Evolutionary conservation across 2,113 vertebrate genomes (phyloP), one percentile per base, ranked within the genome.

Genomic region (Alces alces): DNA sequence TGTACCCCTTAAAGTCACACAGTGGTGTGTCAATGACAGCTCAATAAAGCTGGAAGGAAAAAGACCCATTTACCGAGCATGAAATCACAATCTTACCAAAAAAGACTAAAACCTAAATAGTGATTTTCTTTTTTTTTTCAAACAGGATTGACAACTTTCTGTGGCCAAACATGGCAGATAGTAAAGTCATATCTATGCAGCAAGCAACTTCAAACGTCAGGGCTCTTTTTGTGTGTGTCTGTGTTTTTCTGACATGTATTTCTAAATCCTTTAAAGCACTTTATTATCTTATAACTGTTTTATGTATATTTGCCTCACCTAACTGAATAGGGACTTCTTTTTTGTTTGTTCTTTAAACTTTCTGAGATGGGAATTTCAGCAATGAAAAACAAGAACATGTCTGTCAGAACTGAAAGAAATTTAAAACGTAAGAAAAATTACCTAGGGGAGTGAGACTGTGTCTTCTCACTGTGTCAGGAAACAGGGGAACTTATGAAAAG

Each of bases 341-440:
- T 76, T 58, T 47, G 6, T 50, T 92, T 84, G 76, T 57, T 84
- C 47, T 96, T 57, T 89, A 61, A 84, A 19, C 5, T 52, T 93
- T 64, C 47, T 80, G 9, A 96, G 79, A 52, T 43, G n/a, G 16
- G 27, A 54, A 7, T 87, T 93, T 96, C 1, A 28, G 25, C 54
- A 60, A 91, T 39, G 33, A 64, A 83, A 94, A 94, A 94, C 6
- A 78, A 90, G 76, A 93, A 88, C 83, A 80, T 73, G 92, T 86
- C 45, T 70, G 43, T 96, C 66, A 89, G 54, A 80, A 54, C 25
- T 43, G 45, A 88, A 87, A 84, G 76, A 91, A 94, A 91, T n/a
- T 70, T n/a, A 79, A 97, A 95, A 79, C 57, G 0, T 55, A 96
- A 92, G 19, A 78, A 47, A 89, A 91, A 79, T 89, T 14, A 83